Evolutionary conservation across 2,888 invertebrate genomes (phyloP).

Genomic region (Ophraella communa): DNA sequence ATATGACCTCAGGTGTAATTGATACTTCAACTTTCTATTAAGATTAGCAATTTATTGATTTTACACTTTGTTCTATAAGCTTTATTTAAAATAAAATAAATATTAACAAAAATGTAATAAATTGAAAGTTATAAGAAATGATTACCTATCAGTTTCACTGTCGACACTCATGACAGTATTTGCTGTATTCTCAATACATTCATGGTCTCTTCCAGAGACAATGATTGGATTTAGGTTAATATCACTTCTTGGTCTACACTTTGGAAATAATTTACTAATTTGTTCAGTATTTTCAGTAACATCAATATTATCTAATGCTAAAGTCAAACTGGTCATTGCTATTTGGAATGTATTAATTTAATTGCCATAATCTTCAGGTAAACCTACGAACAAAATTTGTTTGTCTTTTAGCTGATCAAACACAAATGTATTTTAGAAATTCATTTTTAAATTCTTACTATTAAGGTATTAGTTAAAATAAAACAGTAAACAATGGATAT

Average conservation of each 20-base stretch:
- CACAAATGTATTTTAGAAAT: slow-evolving; percentile 20
- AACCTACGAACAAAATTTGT: slow-evolving; percentile 42
- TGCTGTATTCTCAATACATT: slow-evolving; percentile 58
- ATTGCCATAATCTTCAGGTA: slow-evolving; percentile 40
- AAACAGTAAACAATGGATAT: not conserved
- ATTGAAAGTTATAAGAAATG: slow-evolving; percentile 10
- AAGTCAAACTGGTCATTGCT: slow-evolving; percentile 61
- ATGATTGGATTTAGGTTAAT: slow-evolving; percentile 64
- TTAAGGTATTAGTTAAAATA: not conserved
- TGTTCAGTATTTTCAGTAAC: slow-evolving; percentile 69
- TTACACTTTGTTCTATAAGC: not conserved
- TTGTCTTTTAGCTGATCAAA: too few relatives aligned
- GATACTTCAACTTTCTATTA: too few relatives aligned
- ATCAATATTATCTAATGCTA: slow-evolving; percentile 60
- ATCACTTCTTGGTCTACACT: slow-evolving; percentile 78
- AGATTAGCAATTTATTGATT: too few relatives aligned
- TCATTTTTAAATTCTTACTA: not conserved
- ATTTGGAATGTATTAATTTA: slow-evolving; percentile 40
- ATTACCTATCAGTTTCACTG: slow-evolving; percentile 59
- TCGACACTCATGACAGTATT: slow-evolving; percentile 63
- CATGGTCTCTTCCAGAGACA: slow-evolving; percentile 56
- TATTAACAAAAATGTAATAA: slow-evolving; percentile 18
- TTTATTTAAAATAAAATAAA: slow-evolving; percentile 6
- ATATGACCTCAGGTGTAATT: too few relatives aligned
- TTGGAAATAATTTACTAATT: slow-evolving; percentile 85